These are phyloP conservation scores for Micromesistius poutassou DNA, from an alignment of 2,797 vertebrate genomes.

Conservation along the genomic window DNA sequence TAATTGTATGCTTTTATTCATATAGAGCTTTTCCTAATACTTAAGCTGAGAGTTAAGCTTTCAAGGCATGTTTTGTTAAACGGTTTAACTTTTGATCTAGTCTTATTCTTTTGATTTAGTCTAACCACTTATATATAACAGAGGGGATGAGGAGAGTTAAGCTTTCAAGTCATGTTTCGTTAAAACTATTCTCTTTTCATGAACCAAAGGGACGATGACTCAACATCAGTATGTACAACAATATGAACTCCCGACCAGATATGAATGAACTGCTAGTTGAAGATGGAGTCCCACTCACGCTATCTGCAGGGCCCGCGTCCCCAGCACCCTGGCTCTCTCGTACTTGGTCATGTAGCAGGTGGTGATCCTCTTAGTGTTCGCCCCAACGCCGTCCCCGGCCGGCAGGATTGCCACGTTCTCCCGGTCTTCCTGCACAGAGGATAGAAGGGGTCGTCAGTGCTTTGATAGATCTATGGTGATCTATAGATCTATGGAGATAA, in stretches of 20 bases:
- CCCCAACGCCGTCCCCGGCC: constrained; percentile 86
- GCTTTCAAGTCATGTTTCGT: background rate
- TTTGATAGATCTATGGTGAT: background rate
- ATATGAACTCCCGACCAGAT: background rate
- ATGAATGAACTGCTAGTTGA: background rate
- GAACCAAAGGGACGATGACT: background rate
- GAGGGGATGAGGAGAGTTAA: too few species aligned
- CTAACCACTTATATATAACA: background rate
- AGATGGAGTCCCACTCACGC: constrained; percentile 79
- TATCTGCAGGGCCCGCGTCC: constrained; percentile 93
- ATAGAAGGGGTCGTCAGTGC: background rate
- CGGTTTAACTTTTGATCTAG: background rate
- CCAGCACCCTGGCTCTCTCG: constrained; percentile 90
- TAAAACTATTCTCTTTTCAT: background rate
- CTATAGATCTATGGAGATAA: background rate
- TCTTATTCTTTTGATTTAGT: too few species aligned
- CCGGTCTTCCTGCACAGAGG: constrained; percentile 83
- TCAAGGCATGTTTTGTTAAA: background rate
- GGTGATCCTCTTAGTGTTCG: constrained; percentile 96
- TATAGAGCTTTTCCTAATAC: background rate
- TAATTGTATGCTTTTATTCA: background rate
- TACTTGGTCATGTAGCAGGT: constrained; percentile 98
- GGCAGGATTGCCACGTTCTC: constrained; percentile 94
- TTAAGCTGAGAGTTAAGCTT: background rate
- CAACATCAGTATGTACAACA: background rate